A percentile compares a stretch with the other conserved stretches of the same genome.
These are phyloP conservation scores for Cardiocondyla obscurior DNA, from an alignment of 1,140 invertebrate species.

Conservation along the genomic window DNA sequence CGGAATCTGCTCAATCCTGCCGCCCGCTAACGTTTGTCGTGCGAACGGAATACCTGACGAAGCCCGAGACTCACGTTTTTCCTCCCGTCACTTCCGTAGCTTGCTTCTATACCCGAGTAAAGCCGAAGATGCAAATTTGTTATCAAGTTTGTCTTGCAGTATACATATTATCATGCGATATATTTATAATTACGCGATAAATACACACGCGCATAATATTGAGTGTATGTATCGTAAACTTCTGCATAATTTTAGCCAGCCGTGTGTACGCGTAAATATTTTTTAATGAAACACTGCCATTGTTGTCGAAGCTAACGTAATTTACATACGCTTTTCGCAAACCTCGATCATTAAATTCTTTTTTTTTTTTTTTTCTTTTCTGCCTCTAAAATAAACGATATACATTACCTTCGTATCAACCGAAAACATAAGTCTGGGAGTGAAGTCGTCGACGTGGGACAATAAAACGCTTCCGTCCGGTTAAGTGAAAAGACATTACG, in stretches of 20 bases:
- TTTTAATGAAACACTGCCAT: neutral
- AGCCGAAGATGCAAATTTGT: constrained; percentile 25
- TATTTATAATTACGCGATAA: constrained; percentile 15
- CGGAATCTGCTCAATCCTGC: constrained; percentile 1
- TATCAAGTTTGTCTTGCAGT: constrained; percentile 6
- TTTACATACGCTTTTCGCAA: neutral
- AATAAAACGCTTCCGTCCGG: constrained; percentile 51
- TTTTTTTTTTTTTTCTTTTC: neutral
- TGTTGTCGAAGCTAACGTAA: neutral
- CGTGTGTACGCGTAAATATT: neutral
- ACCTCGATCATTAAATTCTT: no score
- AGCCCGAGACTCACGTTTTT: constrained; percentile 4
- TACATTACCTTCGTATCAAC: neutral
- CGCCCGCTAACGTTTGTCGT: constrained; percentile 15
- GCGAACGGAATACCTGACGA: neutral
- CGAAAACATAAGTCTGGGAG: neutral
- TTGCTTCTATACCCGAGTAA: constrained; percentile 41
- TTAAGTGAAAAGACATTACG: constrained; percentile 62
- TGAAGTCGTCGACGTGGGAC: constrained; percentile 9
- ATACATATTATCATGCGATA: neutral
- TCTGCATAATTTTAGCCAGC: neutral
- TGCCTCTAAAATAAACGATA: neutral
- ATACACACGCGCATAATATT: neutral
- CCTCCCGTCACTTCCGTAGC: constrained; percentile 7
- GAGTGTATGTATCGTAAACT: neutral